Evolutionary conservation across 2,888 invertebrate species (phyloP), one percentile per base, ranked within the genome.

Genomic region (Cantharis rufa): DNA sequence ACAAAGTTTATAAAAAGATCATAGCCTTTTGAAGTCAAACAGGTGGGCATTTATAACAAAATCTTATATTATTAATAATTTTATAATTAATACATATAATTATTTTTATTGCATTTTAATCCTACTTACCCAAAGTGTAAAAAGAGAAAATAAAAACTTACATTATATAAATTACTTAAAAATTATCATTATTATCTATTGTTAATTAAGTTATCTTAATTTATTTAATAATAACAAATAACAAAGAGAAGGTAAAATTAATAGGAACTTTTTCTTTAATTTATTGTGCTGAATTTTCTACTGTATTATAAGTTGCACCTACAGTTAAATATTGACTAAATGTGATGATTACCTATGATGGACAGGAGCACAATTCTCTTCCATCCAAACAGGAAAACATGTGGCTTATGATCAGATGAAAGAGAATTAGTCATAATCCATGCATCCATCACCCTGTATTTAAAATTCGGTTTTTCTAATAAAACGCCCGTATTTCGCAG

Each of bases 221-320:
- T 18, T 61, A 18, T 61, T 18, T 61, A 48, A 70, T 18, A 11
- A 62, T 70, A 61, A 70, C 62, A 62, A 70, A 62, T 27, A 15
- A 15, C 24, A 68, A 32, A 11, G 61, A 62, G 32, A 15, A 72
- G 62, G 69, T 72, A 76, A 24, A 70, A 61, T 70, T 77, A 77
- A 77, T 77, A 77, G 76, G 76, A 77, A 77, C 76, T 77, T 77
- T 70, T 62, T 71, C 66, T 18, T 63, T 69, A 24, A 15, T 10
- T 24, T 27, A 21, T 68, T 68, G 68, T 21, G 68, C 15, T 68
- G 68, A 18, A 68, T 68, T 68, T 18, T 18, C 24, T 68, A 68
- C 24, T 1, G 2, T 68, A 68, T 27, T 16, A 15, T 27, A 68
- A n/a, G 68, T 68, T 18, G 21, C 21, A 68, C 15, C 15, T 68